These are phyloP conservation scores for Cryptus armator DNA, from an alignment of 2,888 invertebrate species.

Conservation along the genomic window DNA sequence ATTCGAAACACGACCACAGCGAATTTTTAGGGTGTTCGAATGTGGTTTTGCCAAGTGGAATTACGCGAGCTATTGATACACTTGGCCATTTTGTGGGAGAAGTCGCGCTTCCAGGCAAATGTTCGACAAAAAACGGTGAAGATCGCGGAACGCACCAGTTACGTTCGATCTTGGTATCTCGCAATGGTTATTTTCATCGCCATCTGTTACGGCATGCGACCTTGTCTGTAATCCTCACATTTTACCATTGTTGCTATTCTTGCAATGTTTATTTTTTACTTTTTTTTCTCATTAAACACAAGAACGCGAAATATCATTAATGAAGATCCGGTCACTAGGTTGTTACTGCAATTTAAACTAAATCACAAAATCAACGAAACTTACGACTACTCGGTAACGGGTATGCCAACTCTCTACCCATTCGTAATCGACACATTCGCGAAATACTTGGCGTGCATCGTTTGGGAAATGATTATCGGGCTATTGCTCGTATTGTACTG, in stretches of 20 bases:
- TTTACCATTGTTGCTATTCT: not conserved
- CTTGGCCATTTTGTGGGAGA: slow-evolving; percentile 13
- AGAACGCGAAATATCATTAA: not conserved
- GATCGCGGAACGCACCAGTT: not conserved
- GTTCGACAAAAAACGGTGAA: slow-evolving; percentile 6
- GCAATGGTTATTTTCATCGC: not conserved
- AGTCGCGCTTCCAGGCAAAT: not conserved
- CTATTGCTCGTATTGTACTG: slow-evolving; percentile 25
- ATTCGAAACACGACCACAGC: not conserved
- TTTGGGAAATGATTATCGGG: slow-evolving; percentile 33
- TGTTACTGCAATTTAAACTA: not conserved
- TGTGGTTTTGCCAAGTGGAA: slow-evolving; percentile 7
- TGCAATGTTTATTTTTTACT: not conserved
- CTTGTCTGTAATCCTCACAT: slow-evolving; percentile 15
- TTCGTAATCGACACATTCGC: slow-evolving; percentile 25
- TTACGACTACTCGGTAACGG: slow-evolving; percentile 51
- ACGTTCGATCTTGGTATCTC: slow-evolving; percentile 16
- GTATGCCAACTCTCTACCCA: slow-evolving; percentile 38
- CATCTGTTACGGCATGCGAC: slow-evolving; percentile 18
- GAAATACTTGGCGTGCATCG: slow-evolving; percentile 37
- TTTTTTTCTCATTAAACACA: not conserved
- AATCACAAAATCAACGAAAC: slow-evolving; percentile 10
- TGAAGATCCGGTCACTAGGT: not conserved
- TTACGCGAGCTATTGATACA: not conserved
- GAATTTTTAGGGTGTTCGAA: not conserved